Conservation (phyloP, 37 sponge, comb jelly and placozoan species). For the Agelas oroides region DNA sequence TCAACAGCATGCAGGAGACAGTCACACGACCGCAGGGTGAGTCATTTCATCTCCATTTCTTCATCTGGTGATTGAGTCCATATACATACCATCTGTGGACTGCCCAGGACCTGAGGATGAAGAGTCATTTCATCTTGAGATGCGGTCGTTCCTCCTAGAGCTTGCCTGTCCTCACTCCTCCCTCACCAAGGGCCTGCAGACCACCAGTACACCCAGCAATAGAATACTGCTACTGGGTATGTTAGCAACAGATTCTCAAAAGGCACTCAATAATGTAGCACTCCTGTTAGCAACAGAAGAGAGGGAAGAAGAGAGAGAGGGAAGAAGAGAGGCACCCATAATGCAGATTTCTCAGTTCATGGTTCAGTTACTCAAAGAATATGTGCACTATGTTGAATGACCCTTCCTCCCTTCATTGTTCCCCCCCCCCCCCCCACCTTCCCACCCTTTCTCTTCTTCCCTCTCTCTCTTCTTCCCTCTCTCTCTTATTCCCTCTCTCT, state of each 20-base stretch:
- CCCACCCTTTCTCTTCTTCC: no score
- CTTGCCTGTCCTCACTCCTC: constrained; percentile 54
- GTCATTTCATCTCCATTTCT: no score
- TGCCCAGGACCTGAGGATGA: constrained; percentile 57
- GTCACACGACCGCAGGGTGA: constrained; percentile 46
- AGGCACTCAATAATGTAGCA: background rate
- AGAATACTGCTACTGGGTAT: constrained; percentile 51
- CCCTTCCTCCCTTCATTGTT: no score
- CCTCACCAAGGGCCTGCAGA: constrained; percentile 21
- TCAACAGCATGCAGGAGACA: constrained; percentile 25
- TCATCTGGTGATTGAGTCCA: background rate
- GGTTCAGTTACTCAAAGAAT: no score
- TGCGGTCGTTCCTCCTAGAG: constrained; percentile 73
- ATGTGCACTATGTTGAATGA: no score
- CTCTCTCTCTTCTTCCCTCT: no score
- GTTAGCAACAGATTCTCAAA: background rate
- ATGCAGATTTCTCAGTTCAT: no score
- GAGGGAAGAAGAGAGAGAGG: no score
- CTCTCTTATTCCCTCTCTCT: no score
- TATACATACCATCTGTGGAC: background rate
- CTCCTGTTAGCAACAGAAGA: no score
- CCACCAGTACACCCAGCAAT: constrained; percentile 7
- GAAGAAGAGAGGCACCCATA: no score
- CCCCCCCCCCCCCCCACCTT: no score
- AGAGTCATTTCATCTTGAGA: constrained; percentile 76